Base-by-base conservation (phyloP, 2,797 vertebrate species). In the Chlorospingus flavigularis region DNA sequence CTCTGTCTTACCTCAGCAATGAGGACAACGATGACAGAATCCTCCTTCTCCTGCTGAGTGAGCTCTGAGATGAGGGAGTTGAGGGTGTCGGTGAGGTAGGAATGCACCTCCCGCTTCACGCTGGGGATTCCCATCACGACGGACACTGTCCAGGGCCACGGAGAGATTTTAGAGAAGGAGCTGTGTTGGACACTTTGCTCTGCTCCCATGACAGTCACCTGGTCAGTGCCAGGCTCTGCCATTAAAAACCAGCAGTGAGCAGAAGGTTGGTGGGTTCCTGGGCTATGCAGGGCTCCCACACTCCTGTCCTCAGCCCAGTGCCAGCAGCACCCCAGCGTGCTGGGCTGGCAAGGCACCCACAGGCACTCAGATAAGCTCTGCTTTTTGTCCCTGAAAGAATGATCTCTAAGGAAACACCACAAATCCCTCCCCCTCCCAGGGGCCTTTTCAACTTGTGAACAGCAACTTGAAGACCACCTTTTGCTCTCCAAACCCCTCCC, bases 51-150 rank as follows among this genome's bases (percentile, higher is more conserved):
- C 14, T 98, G 97, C 2, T 98, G 97, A 53, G 98, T 99, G 88
- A 99, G 98, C 97, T 99, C 99, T 0, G 98, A 98, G 98, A 99
- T 99, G 97, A 99, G 98, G 11, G 99, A 99, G 96, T 97, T 99
- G 96, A 99, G 98, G 3, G 99, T 99, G 98, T 99, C 99, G 0
- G 98, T 99, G 98, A 99, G 98, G 97, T 99, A 99, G 23, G 99
- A 99, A 95, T 99, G 99, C 55, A 99, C 99, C 96, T 99, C 99
- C 74, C 99, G 97, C 98, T 99, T 99, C 95, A 99, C 99, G 8
- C 99, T 99, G 70, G 99, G 99, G 76, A 99, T 98, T 37, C 99
- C 99, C 99, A 99, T 99, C 96, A 99, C 99, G 66, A 99, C 98
- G 9, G 99, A 99, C 92, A 99, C 99, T 99, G 97, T 72, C 42